These are phyloP conservation scores for Cotesia vestalis DNA, from an alignment of 1,140 invertebrate species.

Conservation along the genomic window DNA sequence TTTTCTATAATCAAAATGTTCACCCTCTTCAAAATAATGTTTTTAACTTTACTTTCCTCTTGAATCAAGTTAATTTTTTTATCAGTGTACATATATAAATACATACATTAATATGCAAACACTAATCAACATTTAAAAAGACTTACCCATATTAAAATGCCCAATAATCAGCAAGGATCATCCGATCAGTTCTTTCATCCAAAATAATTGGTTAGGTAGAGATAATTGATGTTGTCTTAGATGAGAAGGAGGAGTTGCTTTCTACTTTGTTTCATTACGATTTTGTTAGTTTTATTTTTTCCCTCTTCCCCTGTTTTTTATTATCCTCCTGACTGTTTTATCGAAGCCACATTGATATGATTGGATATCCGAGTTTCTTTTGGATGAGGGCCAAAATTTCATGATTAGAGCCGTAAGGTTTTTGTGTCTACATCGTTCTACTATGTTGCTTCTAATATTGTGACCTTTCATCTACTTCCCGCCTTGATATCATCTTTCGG, in stretches of 20 bases:
- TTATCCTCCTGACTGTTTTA: constrained; percentile 10
- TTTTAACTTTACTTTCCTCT: neutral
- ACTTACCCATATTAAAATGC: no score
- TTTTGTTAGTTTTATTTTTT: neutral
- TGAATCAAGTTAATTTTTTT: neutral
- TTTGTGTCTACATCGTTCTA: constrained; percentile 19
- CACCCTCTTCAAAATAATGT: neutral
- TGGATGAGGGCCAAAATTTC: constrained; percentile 49
- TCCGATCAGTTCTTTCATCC: neutral
- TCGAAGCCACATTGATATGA: constrained; percentile 6
- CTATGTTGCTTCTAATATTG: constrained; percentile 20
- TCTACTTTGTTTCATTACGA: constrained; percentile 3
- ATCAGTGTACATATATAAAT: neutral
- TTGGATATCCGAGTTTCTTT: constrained; percentile 40
- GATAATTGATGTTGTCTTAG: neutral
- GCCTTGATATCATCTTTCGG: constrained; percentile 6
- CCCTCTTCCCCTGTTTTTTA: neutral
- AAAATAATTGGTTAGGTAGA: constrained; percentile 1
- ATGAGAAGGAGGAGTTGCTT: neutral
- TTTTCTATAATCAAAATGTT: neutral
- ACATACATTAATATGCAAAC: no score
- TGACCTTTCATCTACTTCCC: constrained; percentile 20
- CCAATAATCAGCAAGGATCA: no score
- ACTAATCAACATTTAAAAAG: no score
- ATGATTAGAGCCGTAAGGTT: constrained; percentile 51